phyloP scores from a whole-genome alignment of 1,140 invertebrate genomes.

The Lordiphosa collinella region DNA sequence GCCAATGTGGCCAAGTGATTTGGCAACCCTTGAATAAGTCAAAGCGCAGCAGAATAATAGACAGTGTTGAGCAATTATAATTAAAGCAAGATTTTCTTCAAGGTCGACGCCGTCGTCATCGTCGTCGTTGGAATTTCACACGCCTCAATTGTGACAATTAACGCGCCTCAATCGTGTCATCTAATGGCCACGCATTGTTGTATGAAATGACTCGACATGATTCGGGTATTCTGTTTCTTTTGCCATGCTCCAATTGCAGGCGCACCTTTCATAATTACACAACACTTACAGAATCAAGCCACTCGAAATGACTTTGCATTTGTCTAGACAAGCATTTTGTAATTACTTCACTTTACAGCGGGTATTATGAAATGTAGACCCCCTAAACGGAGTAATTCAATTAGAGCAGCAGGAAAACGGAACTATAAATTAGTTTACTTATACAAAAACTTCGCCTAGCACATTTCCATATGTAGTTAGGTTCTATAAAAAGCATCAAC shows the following conservation, averaged over 20 bases:
- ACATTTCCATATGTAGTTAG: constrained; percentile 38
- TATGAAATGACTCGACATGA: constrained; percentile 58
- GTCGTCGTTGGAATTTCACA: constrained; percentile 51
- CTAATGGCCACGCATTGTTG: constrained; percentile 41
- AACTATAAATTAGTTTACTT: constrained; percentile 16
- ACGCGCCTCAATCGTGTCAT: constrained; percentile 30
- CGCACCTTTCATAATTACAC: constrained; percentile 38
- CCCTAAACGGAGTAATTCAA: constrained; percentile 16
- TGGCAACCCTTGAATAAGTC: constrained; percentile 48
- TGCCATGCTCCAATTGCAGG: constrained; percentile 35
- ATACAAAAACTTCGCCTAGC: not conserved
- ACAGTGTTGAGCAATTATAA: constrained; percentile 55
- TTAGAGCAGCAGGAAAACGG: constrained; percentile 38
- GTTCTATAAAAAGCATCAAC: constrained; percentile 33
- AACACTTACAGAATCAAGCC: constrained; percentile 52
- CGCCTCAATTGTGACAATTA: constrained; percentile 76
- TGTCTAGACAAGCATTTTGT: constrained; percentile 32
- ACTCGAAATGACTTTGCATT: constrained; percentile 51
- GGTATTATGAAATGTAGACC: constrained; percentile 4
- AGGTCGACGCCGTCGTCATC: constrained; percentile 44
- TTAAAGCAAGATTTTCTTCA: constrained; percentile 44
- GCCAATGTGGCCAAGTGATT: constrained; percentile 42
- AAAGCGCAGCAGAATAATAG: constrained; percentile 43
- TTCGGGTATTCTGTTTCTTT: constrained; percentile 44
- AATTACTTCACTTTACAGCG: constrained; percentile 20